Base-by-base conservation (phyloP, 1,140 invertebrate genomes). In the Coptotermes formosanus region DNA sequence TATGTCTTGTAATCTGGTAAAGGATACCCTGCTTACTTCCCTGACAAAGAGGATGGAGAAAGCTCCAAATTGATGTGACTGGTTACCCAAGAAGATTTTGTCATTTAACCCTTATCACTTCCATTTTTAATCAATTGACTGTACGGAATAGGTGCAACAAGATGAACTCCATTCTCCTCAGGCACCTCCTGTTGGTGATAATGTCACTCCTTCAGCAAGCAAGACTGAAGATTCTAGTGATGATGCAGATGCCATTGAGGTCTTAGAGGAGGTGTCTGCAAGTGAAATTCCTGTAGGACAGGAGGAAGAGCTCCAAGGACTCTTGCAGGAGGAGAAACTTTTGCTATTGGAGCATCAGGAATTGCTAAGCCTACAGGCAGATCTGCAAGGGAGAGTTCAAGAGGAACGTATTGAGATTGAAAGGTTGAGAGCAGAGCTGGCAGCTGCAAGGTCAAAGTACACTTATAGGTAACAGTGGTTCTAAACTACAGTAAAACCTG, bases 381-480 rank as follows among this genome's bases (percentile, higher is more conserved):
- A 93, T 44, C 89, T 95, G 11, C 94, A 94, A 89, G 92, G 92
- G 0, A 93, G 94, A 88, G 94, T 95, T 59, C 91, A 92, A 87
- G 93, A 93, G 2, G 94, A 95, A 89, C 93, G 92, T 87, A 93
- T 93, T 86, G 94, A 95, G 90, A 93, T 95, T 19, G 93, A 94
- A 87, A 93, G 93, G 89, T 89, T 95, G 30, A 43, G 86, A 48
- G 38, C 59, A 25, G 84, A 87, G 55, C 55, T 87, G 52, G 86
- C 84, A 38, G 48, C 85, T 43, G 75, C 86, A 55, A 69, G 85
- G 4, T 45, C 84, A 44, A 85, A 87, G 75, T 87, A 85, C 43
- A 87, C 12, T 83, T 87, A 86, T 52, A 88, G 88, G 88, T 88
- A 87, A 85, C 21, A 4, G 59, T 30, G 25, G 25, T 55, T 21